Percentiles rank a stretch among this genome's conserved stretches.
These are phyloP conservation scores for Pegea sp. DNA, from an alignment of 23 tunicate species.

Conservation along the genomic window DNA sequence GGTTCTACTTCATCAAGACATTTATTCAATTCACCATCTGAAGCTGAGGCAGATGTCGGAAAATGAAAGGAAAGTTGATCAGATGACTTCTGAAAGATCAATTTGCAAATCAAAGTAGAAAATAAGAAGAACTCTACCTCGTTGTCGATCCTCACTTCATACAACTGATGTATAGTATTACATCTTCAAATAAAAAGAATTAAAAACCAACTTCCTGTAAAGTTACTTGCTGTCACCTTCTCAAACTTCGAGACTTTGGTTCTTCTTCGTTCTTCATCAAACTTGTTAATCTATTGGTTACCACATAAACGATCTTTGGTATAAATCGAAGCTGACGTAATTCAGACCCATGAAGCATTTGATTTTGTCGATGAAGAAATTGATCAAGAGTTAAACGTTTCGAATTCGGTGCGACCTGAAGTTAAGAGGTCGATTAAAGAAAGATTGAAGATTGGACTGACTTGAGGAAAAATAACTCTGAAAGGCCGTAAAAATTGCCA, in stretches of 20 bases:
- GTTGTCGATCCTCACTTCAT: no score
- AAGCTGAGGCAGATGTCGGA: no score
- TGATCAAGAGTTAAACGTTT: conserved; percentile 54
- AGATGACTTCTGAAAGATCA: no score
- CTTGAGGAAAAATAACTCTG: conserved; percentile 84
- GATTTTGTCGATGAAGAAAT: conserved; percentile 59
- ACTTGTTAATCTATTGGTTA: conserved; percentile 22
- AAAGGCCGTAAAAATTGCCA: conserved; percentile 56
- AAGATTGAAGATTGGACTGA: conserved; percentile 3
- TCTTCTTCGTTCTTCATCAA: conserved; percentile 15
- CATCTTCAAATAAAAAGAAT: no score
- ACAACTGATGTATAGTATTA: no score
- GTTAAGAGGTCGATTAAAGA: background rate
- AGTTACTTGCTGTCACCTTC: conserved; percentile 7
- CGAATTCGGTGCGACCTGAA: conserved; percentile 63
- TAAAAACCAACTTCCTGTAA: no score
- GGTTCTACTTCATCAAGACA: no score
- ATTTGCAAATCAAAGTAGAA: no score
- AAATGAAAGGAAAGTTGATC: no score
- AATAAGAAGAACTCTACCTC: no score
- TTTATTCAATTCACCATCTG: no score
- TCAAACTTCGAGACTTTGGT: background rate
- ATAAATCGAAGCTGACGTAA: conserved; percentile 38
- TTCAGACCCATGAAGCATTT: conserved; percentile 68
- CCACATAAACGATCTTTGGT: conserved; percentile 56